Base-by-base conservation (phyloP, 2,797 vertebrate species). In the Coracias cyanogaster region DNA sequence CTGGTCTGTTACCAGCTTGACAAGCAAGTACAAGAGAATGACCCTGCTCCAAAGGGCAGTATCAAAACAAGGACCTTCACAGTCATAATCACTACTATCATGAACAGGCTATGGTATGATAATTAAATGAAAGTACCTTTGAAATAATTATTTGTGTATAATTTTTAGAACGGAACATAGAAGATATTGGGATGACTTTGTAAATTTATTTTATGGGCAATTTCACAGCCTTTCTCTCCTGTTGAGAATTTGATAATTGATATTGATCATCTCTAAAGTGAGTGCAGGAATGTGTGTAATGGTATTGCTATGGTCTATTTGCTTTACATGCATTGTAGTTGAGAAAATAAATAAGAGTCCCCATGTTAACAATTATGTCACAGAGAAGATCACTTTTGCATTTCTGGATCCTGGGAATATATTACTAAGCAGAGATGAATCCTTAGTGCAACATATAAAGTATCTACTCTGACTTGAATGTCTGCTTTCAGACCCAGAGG, bases 261-360 rank as follows among this genome's bases (percentile, higher is more conserved):
- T 97, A 97, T 96, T 96, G 96, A 97, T 97, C 94, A 73, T 95
- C 82, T 96, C 94, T 88, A 89, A 97, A 97, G 89, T 92, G 94
- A 96, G 93, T 66, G 95, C 91, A 96, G 79, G 86, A 96, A 60
- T 54, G 87, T 97, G 96, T 97, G 92, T 97, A 97, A 97, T 96
- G 89, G 92, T 88, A 88, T 96, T 74, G 91, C 86, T 96, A 96
- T 96, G 95, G 91, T 97, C 96, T 96, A 90, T 91, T 96, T 96
- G 89, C 64, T 94, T 94, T 96, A 96, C 90, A 96, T 95, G 88
- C 86, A 93, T 82, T 95, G 86, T 87, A 82, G 91, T 70, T 91
- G 52, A 86, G 93, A 94, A 97, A 95, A 94, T 97, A 96, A 97
- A 92, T 90, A 96, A 93, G 41, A 89, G 67, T 79, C 35, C 71